Base-by-base conservation (phyloP, 1,140 invertebrate genomes). In the Arion vulgaris region DNA sequence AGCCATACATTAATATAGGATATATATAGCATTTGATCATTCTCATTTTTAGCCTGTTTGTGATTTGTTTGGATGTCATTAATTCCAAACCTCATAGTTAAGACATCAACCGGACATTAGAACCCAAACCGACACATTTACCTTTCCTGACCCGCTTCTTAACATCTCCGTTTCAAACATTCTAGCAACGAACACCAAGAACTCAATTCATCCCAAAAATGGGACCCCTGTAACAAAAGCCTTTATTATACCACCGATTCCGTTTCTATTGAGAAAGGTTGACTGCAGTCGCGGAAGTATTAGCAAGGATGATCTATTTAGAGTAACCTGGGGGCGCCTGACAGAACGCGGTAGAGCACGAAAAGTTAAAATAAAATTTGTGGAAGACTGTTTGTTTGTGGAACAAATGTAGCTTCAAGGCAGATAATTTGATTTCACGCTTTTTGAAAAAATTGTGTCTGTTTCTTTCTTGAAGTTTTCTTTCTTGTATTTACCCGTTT, bases 301-400 rank as follows among this genome's bases (percentile, higher is more conserved):
- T 9, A 66, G 28, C 7, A 17, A 28, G 1, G n/a, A 32, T 66
- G 62, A 32, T 66, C 28, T 34, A 66, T 66, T 57, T 57, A 57
- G 51, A 28, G 62, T 66, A 66, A 66, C 62, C 62, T n/a, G n/a
- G 4, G 28, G 62, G 62, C 32, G 5, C 32, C 62, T 66, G 28
- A 7, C n/a, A 34, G 62, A 66, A 34, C 62, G 62, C 62, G 62
- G 62, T 66, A 66, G 62, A 66, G 62, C 62, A 66, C 62, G 28
- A 66, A 66, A 66, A 32, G 62, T 2, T 57, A 32, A 28, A 28
- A 66, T 32, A 23, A 17, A 23, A 66, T 17, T 28, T 15, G 28
- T 28, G 5, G 62, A 7, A 66, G n/a, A 32, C 7, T 32, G 62
- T 32, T 28, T 66, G 62, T 66, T 66, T 66, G 62, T 66, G 62